Evolutionary conservation across 2,888 invertebrate genomes (phyloP), one percentile per base, ranked within the genome.

Genomic region (Drosophila pegasa): DNA sequence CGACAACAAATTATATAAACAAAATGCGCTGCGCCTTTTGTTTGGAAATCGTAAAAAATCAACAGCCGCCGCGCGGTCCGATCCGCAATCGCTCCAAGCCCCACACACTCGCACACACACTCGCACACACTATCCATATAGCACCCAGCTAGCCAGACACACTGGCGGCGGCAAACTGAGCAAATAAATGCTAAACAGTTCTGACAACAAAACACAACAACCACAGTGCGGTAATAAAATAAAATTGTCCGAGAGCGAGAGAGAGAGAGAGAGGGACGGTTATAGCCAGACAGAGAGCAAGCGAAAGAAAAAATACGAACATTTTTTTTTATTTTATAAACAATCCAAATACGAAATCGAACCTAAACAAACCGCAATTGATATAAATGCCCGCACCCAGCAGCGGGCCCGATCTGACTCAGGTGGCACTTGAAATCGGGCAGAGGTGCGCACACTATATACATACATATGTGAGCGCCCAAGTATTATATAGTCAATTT

Each of bases 341-440:
- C 81, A 82, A 82, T 72, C 48, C 77, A 66, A 77, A 85, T 63
- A 74, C 75, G 76, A 81, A 81, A 81, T 84, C 75, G 83, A 82
- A 85, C 77, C 77, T 83, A 83, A 83, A 86, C 86, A 83, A 83
- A 86, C 78, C 70, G 52, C 77, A 80, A 77, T 74, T 80, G 75
- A 83, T 80, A 75, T 50, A 65, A 63, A 62, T 33, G 14, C 48
- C 31, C 37, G 12, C 45, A 12, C 37, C 45, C 61, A 12, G 14
- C 41, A n/a, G 22, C 20, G 20, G 2, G 20, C 37, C 25, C 58
- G 47, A 45, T 60, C 68, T 47, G 63, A 72, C 75, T 83, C 83
- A 83, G 86, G 86, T 86, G 83, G 83, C 75, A 75, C 86, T 83
- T 71, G 77, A 85, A 64, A 65, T 54, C 51, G 66, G 40, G 33